Conservation (phyloP, 2,888 invertebrate genomes). For the Harpagoxenus sublaevis region DNA sequence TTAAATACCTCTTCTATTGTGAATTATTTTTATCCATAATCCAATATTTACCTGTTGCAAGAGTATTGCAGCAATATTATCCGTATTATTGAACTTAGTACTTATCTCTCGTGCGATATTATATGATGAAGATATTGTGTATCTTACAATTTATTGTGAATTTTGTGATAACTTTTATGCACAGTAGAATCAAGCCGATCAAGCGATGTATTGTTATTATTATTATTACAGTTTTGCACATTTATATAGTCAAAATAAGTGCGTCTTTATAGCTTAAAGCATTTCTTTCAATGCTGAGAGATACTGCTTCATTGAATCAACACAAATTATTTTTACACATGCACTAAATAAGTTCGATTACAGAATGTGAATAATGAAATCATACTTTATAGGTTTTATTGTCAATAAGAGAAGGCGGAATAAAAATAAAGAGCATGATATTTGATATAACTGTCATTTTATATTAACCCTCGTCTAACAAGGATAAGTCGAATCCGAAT, state of each 20-base stretch:
- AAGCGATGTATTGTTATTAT: not conserved
- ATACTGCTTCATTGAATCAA: conserved; percentile 8
- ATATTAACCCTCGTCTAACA: not conserved
- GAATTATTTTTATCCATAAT: not conserved
- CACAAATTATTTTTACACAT: conserved; percentile 24
- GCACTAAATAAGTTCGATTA: not conserved
- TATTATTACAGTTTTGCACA: not conserved
- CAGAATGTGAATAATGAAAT: not conserved
- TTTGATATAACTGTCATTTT: not conserved
- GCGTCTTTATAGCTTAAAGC: not conserved
- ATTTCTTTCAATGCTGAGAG: conserved; percentile 10
- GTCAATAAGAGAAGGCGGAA: not conserved
- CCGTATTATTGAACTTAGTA: conserved; percentile 18
- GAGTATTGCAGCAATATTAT: conserved; percentile 2
- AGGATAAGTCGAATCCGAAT: too few relatives aligned
- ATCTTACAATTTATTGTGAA: not conserved
- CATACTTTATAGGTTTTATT: not conserved
- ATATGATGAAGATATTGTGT: not conserved
- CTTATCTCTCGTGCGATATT: conserved; percentile 5
- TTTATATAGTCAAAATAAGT: not conserved
- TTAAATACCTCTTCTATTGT: conserved; percentile 31
- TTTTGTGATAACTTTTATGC: conserved; percentile 18
- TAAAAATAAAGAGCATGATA: not conserved
- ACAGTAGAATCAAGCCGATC: not conserved
- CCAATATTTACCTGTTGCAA: not conserved